Evolutionary conservation across 2,888 invertebrate genomes (phyloP), one percentile per base, ranked within the genome.

Genomic region (Eulithis testata): DNA sequence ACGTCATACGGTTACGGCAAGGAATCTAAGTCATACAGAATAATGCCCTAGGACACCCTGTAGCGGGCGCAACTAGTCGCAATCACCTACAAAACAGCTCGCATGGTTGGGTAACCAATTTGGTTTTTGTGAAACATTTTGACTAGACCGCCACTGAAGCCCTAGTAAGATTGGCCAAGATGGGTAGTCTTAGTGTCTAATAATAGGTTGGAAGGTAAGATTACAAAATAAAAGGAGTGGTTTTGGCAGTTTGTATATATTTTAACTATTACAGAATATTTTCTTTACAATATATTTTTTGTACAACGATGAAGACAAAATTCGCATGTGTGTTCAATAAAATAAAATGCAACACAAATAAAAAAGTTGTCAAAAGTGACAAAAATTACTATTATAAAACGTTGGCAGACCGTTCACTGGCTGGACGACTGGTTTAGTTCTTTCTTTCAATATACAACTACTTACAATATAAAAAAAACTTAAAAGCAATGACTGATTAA

Each of bases 241-340:
- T 59, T 80, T 85, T 85, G 90, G 91, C 91, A 91, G 92, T 91
- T 88, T 89, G 89, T 91, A 89, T 90, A 89, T 87, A 87, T 88
- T 89, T 70, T 87, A 85, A 87, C 85, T 90, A 86, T 86, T 88
- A 86, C 84, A 86, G 86, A 85, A 87, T 86, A 88, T 80, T 83
- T 84, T 85, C 83, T 87, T 87, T 88, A 90, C 87, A 91, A 88
- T 88, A 87, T 87, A 88, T 86, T 84, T 73, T 90, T 90, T 90
- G 87, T 90, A 89, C 89, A 90, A 85, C 80, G 79, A 84, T 81
- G 82, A 84, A 79, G 79, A 84, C 84, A 84, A 83, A 87, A 85
- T 81, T 81, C 71, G 81, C 81, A 85, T 77, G 83, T 77, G 83
- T 84, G 86, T 90, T 87, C 88, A 89, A 88, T 83, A 87, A 87